Evolutionary conservation across 2,888 invertebrate genomes (phyloP).

Genomic region (Trypoxylon attenuatum): DNA sequence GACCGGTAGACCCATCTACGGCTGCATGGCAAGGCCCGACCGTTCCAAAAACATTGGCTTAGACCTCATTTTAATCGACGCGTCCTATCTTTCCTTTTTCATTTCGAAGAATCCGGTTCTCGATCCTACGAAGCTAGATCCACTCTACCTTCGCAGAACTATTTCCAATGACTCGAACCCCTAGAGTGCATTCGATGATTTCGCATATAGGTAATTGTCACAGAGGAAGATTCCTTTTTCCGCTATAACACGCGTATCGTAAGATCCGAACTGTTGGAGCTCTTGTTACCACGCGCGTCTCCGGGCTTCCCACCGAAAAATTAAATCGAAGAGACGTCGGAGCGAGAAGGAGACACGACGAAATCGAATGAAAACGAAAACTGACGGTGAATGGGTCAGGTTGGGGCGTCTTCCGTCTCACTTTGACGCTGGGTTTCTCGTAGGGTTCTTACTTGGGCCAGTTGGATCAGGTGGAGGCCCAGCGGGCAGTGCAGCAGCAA

Average conservation of each 20-base stretch:
- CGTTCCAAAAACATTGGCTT: conserved; percentile 67
- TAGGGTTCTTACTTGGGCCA: neutral
- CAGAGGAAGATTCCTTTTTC: no score
- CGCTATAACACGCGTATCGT: no score
- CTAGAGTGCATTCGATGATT: no score
- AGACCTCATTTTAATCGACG: conserved; percentile 71
- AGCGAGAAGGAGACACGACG: conserved; percentile 7
- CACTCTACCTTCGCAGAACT: no score
- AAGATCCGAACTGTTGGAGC: no score
- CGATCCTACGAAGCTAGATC: no score
- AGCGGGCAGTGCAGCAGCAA: conserved; percentile 51
- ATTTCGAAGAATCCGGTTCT: no score
- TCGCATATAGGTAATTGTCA: no score
- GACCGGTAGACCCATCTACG: conserved; percentile 22
- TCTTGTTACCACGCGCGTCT: no score
- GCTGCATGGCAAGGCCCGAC: conserved; percentile 22
- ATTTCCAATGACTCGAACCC: no score
- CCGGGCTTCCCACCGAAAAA: conserved; percentile 9
- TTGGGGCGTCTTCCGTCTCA: conserved; percentile 1
- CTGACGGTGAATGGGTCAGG: conserved; percentile 39
- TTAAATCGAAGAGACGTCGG: conserved; percentile 19
- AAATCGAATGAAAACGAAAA: conserved; percentile 39
- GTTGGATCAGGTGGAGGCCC: conserved; percentile 41
- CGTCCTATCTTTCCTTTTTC: neutral
- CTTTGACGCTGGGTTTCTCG: neutral